Evolutionary conservation across 2,797 vertebrate species (phyloP), one percentile per base, ranked within the genome.

Genomic region (Lithobates sylvaticus): DNA sequence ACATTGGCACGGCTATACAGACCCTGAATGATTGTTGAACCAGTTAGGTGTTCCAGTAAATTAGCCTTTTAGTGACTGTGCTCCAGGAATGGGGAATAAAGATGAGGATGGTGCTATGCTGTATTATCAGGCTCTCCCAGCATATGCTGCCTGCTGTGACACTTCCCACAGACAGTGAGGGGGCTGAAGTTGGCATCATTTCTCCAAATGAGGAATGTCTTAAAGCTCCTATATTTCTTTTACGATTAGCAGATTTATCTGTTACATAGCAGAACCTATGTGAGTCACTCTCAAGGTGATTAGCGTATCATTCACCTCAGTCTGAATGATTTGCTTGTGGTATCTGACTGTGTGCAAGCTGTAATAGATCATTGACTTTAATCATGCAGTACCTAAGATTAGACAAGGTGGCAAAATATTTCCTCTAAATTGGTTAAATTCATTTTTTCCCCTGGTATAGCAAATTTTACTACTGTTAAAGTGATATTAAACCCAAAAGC

Each of bases 161-260:
- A 78, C 65, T 84, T 84, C 83, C 72, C 73, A 76, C 74, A 77
- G 64, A 84, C 67, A 84, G 75, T 84, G 83, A 70, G 74, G 74
- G 83, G 83, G 83, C 74, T 84, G 83, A 77, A 50, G 32, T 54
- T 77, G 44, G 64, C 73, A 71, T 71, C 44, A 61, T 18, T 71
- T 26, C 42, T 77, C 75, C 29, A 78, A 39, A 71, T 36, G 9
- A 75, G 42, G 29, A 44, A 69, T 42, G 27, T 84, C 34, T 78
- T 72, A 47, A 36, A 1, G 32, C 54, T 44, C n/a, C 1, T 21
- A 16, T n/a, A 0, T 0, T 83, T 47, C 47, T 83, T 68, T 36
- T 26, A 42, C 39, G 34, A 34, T 36, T 39, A 74, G 23, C 71
- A 75, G 26, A 67, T 74, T 81, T 13, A 65, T 42, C 54, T 36